Percentiles rank a stretch among this genome's conserved stretches.
phyloP scores from a whole-genome alignment of 2,113 vertebrate species.

The Hypomesus transpacificus region DNA sequence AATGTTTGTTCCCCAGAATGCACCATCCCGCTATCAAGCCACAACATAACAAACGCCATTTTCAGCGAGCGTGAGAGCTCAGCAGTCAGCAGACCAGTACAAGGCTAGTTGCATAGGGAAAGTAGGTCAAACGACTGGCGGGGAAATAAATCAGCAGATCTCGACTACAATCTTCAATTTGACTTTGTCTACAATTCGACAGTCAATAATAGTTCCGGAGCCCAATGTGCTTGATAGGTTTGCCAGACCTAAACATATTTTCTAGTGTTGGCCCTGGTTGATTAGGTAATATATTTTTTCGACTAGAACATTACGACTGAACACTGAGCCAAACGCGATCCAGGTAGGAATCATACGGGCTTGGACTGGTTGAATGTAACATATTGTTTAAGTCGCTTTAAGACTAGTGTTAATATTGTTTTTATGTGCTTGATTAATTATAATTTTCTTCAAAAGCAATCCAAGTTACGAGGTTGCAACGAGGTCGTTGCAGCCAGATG shows the following conservation, averaged over 20 bases:
- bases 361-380: background rate
- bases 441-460: no score
- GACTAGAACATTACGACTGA: conserved; percentile 24
- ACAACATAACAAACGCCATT: conserved; percentile 64
- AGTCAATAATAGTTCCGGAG: conserved; percentile 37
- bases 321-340: conserved; percentile 20
- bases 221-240: conserved; percentile 62
- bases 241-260: conserved; percentile 53
- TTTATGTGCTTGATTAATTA: no score
- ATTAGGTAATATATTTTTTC: conserved; percentile 38
- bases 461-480: no score
- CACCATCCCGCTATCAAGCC: conserved; percentile 3
- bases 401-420: no score
- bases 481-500: no score
- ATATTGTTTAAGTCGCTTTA: no score
- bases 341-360: conserved; percentile 43
- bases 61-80: conserved; percentile 30
- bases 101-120: conserved; percentile 25
- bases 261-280: conserved; percentile 65
- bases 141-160: conserved; percentile 10
- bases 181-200: conserved; percentile 16
- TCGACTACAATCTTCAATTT: background rate
- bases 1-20: conserved; percentile 39
- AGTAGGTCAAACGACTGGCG: conserved; percentile 52
- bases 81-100: no score